phyloP scores from a whole-genome alignment of 2,888 invertebrate genomes.

The Andricus curvator region DNA sequence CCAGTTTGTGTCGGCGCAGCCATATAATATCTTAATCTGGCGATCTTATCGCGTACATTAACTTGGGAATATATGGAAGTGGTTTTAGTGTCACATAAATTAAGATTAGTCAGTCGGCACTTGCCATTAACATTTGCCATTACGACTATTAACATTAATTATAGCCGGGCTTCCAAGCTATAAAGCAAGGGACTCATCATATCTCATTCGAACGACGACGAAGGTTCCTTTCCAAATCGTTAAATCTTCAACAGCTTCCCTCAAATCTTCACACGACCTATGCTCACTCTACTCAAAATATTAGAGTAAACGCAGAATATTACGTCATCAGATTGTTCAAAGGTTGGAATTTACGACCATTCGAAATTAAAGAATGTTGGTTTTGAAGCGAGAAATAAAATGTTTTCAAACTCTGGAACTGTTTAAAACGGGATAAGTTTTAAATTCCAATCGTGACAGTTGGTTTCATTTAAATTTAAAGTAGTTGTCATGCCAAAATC shows the following conservation, averaged over 20 bases:
- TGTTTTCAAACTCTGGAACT: too few relatives aligned
- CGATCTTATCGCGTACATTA: constrained; percentile 69
- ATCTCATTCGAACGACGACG: constrained; percentile 33
- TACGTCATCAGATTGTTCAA: neutral
- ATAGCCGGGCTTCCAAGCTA: constrained; percentile 61
- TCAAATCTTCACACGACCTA: constrained; percentile 26
- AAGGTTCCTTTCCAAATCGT: constrained; percentile 42
- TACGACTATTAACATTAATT: constrained; percentile 71
- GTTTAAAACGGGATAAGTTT: too few relatives aligned
- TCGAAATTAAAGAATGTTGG: too few relatives aligned
- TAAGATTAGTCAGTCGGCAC: constrained; percentile 71
- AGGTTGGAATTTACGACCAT: too few relatives aligned
- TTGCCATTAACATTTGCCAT: constrained; percentile 72
- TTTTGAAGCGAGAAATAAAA: too few relatives aligned
- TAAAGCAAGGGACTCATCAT: constrained; percentile 48
- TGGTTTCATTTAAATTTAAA: too few relatives aligned
- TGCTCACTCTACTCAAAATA: neutral
- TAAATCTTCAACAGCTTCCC: constrained; percentile 21
- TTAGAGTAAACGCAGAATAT: neutral
- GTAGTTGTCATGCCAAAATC: too few relatives aligned
- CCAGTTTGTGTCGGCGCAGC: constrained; percentile 63
- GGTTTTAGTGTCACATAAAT: constrained; percentile 69
- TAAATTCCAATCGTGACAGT: too few relatives aligned
- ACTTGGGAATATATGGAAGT: constrained; percentile 66
- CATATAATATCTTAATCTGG: constrained; percentile 72